Evolutionary conservation across 2,888 invertebrate species (phyloP), one percentile per base, ranked within the genome.

Genomic region (Embidobia sp.): DNA sequence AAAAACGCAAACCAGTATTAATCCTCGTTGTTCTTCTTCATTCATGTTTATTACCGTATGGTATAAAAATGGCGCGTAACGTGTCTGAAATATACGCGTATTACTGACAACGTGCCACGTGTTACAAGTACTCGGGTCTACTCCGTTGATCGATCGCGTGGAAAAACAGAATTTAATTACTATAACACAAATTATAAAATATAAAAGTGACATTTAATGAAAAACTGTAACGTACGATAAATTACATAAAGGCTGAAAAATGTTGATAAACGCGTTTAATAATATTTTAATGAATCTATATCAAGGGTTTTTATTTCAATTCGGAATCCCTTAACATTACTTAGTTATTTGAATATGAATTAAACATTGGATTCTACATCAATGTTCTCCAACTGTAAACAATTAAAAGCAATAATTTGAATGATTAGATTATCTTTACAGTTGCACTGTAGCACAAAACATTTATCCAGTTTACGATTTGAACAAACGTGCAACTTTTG

Each of bases 41-140:
- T 66, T 53, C 35, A 44, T 11, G 51, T 42, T 53, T 66, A 44
- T 66, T 66, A 44, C 7, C 42, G 5, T 16, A 16, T 13, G 19
- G 2, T 48, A n/a, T 13, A 40, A 40, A 46, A 49, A 49, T 10
- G 26, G 42, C 31, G 13, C 31, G 26, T 35, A 19, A 40, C 40
- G 26, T 27, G 13, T 27, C 49, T 29, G 18, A 49, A 61, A 61
- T 61, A 37, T 48, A 46, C 33, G 44, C 22, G 16, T 22, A 27
- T 48, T 29, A 57, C 57, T 26, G 27, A 18, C 55, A 35, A 53
- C 29, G 55, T 40, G 27, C 40, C 13, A 18, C 40, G 37, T 40
- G n/a, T 55, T 55, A 40, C 40, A 22, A 27, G 27, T 22, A 18
- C 31, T 6, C 13, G 18, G 13, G 19, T 22, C 18, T 15, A 22